Base-by-base conservation (phyloP, 2,113 vertebrate genomes). In the Semicossyphus pulcher region DNA sequence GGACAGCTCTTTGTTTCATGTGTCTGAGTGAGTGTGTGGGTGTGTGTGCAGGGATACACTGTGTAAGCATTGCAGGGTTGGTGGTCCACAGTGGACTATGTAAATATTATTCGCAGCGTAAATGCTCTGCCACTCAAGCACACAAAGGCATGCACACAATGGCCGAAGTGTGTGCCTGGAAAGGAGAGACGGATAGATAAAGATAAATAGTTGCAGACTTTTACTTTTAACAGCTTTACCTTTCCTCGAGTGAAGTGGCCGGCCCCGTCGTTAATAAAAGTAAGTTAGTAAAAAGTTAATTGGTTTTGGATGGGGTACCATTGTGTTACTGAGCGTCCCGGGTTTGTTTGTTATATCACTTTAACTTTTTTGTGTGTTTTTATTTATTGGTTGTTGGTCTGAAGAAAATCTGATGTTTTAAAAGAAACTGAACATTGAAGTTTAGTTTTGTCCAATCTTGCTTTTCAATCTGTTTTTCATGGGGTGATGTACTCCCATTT, bases 91-190 rank as follows among this genome's bases (percentile, higher is more conserved):
- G 62, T 82, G 75, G 57, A 28, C 66, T 88, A 45, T 78, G 80
- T 91, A 92, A 91, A 91, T 89, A 90, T 90, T 89, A 85, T 83
- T 62, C 10, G 1, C 54, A 73, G 75, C 25, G 16, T 85, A 81
- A 88, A 82, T 73, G 64, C 44, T 69, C 65, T 62, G 59, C 80
- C 72, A 71, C 62, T 85, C 64, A 51, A 31, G 23, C 67, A 21
- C 63, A 68, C 71, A 66, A 68, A 78, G 45, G 58, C 70, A 61
- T 41, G 42, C 28, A 76, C 68, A 75, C 63, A 32, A 1, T 25
- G 26, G 39, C 23, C 29, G 7, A 37, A 54, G 18, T 56, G 1
- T 21, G 32, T 56, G 26, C 44, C n/a, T 41, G 47, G 15, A 31
- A 26, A 56, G 29, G 28, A 45, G 52, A 52, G 26, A 69, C 39